Evolutionary conservation across 2,888 invertebrate species (phyloP).

Genomic region (Lydus trimaculatus): DNA sequence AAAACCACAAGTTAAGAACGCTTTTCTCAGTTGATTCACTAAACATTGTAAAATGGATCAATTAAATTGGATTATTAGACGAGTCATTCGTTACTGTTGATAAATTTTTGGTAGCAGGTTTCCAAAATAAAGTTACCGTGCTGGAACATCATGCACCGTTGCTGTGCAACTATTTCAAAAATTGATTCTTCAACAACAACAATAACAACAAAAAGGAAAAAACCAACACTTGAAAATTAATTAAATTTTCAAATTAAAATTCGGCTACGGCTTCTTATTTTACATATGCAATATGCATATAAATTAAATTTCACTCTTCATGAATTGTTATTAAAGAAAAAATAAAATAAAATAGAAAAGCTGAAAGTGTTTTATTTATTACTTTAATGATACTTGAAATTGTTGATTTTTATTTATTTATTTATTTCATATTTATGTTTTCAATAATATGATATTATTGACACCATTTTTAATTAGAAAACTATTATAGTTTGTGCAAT

Average conservation of each 20-base stretch:
- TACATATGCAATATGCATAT: not conserved
- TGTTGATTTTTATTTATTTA: not conserved
- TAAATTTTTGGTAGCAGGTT: too few species aligned
- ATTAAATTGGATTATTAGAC: too few species aligned
- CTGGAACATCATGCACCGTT: not conserved
- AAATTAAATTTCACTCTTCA: conserved; percentile 10
- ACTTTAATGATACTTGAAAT: not conserved
- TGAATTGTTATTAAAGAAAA: not conserved
- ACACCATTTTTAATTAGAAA: conserved; percentile 2
- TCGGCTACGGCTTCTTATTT: not conserved
- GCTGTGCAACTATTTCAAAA: not conserved
- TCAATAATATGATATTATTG: not conserved
- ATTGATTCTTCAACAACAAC: not conserved
- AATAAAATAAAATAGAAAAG: not conserved
- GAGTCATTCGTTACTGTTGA: too few species aligned
- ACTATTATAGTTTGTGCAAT: not conserved
- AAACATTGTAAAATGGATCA: too few species aligned
- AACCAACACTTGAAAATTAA: not conserved
- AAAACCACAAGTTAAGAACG: too few species aligned
- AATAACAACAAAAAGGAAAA: not conserved
- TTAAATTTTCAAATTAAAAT: conserved; percentile 1
- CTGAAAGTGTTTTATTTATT: conserved; percentile 7
- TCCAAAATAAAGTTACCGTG: not conserved
- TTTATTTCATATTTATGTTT: not conserved
- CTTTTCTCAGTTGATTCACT: too few species aligned